Base-by-base conservation (phyloP, 1,140 invertebrate species). In the Dreissena rostriformis region DNA sequence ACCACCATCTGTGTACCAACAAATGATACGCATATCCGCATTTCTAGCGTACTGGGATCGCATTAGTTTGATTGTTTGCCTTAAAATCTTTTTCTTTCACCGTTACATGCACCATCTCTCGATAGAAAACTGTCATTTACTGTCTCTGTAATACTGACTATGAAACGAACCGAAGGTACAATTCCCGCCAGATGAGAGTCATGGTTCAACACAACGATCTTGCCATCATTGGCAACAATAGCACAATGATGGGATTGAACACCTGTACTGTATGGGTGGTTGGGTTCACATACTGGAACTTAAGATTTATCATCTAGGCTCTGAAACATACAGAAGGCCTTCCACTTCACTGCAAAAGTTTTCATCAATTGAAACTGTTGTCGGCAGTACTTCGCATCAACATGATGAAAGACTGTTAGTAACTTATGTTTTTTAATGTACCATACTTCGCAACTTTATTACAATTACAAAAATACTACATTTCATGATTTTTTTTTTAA, bases 21-120 rank as follows among this genome's bases (percentile, higher is more conserved):
- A 82, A 6, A 86, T 5, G 68, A 88, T 76, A 17, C 71, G 80
- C n/a, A 29, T 19, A 15, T 61, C n/a, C 14, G 53, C 11, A 67
- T 65, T 49, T 7, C 72, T 49, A 53, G 63, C 55, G n/a, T 39
- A 71, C 22, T 71, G 8, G 0, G 29, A 39, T 14, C 72, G 66
- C 22, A 75, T 14, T 24, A 79, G 78, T 11, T 72, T 55, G 8
- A 68, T 53, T 14, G 51, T 52, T 70, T 11, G 80, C 55, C 39
- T 88, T 8, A 77, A 86, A 89, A 2, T 81, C 55, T 53, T 84
- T 80, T 39, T 89, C 88, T 83, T 89, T 88, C 15, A 85, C 29
- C 53, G 86, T 85, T 8, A 88, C 79, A 80, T 77, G 77, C 14
- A 86, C 77, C 55, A 55, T 63, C 8, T 86, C 88, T 49, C 61